Evolutionary conservation across 2,797 vertebrate species (phyloP), one percentile per base, ranked within the genome.

Genomic region (Microcaecilia unicolor): DNA sequence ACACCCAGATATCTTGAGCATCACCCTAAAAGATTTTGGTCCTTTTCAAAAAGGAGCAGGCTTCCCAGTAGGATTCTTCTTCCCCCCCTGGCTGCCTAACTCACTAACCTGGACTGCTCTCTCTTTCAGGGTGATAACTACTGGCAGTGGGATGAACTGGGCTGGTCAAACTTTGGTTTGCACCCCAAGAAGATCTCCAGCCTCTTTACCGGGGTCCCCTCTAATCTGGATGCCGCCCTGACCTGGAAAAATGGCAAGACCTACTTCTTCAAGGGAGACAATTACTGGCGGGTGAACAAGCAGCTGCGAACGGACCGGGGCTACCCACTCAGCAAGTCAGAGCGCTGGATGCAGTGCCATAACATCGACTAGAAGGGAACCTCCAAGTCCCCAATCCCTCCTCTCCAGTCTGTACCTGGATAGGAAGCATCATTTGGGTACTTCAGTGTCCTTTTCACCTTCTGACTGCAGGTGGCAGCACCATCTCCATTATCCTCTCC

Each of bases 121-220:
- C n/a, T n/a, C n/a, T 13, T 42, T 8, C 28, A 95, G 92, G 90
- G 76, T 8, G 85, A 86, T 0, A 61, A 80, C 2, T 77, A 84
- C 61, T 93, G 90, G 90, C 88, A 91, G 61, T 93, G 85, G 83
- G 88, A 92, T 4, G 87, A 93, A 60, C 46, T 89, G 41, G 65
- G 47, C 8, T 72, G 63, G 55, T 88, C 44, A 3, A 56, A 76
- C 49, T 45, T 90, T 24, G 57, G 58, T 6, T 19, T 55, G 13
- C 82, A 84, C 51, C 85, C 89, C 25, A 90, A 86, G 51, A 86
- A 85, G 11, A 84, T 88, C 27, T 78, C 78, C 4, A 43, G 37
- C 30, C 67, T 91, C 36, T 87, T 93, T 51, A 74, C 70, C 1
- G 78, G 88, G 5, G 62, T 74, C 5, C 90, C 88, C 1, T 37